A percentile compares a stretch with the other conserved stretches of the same genome.
phyloP scores from a whole-genome alignment of 2,113 vertebrate species.

The Rhizomys pruinosus region DNA sequence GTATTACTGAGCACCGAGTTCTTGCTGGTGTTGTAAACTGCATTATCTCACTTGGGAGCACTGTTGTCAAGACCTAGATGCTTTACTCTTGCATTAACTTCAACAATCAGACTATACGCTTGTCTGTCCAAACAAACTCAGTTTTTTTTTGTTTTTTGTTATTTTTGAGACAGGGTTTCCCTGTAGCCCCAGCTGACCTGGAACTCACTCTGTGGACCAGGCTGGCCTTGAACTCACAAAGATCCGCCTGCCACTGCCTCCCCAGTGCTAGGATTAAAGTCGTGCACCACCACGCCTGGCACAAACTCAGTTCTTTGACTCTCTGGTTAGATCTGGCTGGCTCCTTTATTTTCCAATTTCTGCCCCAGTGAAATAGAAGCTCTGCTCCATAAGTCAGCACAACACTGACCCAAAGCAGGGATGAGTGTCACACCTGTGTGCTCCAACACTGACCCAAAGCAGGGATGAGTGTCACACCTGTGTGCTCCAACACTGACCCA shows the following conservation, averaged over 20 bases:
- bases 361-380: constrained; percentile 42
- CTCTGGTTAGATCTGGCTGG: constrained; percentile 40
- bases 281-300: no score
- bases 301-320: background rate
- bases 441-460: background rate
- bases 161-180: no score
- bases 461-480: background rate
- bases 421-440: background rate
- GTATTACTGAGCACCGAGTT: background rate
- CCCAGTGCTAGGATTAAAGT: no score
- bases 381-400: background rate
- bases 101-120: background rate
- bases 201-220: no score
- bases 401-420: background rate
- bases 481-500: background rate
- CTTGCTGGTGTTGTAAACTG: constrained; percentile 30
- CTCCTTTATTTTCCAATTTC: constrained; percentile 39
- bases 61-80: background rate
- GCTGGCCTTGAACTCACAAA: no score
- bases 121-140: constrained; percentile 3
- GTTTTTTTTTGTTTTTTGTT: no score
- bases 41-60: background rate
- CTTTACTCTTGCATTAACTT: constrained; percentile 40
- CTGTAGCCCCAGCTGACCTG: no score
- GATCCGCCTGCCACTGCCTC: no score